Evolutionary conservation across 2,797 vertebrate species (phyloP), one percentile per base, ranked within the genome.

Genomic region (Sebastes hubbsi): DNA sequence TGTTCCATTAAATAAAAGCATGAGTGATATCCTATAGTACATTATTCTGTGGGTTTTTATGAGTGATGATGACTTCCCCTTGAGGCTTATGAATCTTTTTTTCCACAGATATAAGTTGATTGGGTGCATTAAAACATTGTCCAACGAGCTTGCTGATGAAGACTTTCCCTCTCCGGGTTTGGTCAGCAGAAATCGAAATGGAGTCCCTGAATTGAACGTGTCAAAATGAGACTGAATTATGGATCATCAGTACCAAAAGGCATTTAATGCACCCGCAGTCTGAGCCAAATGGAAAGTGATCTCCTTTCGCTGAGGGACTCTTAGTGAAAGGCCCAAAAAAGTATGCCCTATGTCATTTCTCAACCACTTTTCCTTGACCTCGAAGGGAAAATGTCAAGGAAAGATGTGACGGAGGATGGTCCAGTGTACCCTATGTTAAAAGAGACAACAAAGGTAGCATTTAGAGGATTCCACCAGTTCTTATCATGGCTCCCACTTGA

Each of bases 161-260:
- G 87, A 90, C 72, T 78, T 77, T 66, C 71, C 73, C 60, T 7
- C 38, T 73, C 62, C 69, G 63, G 38, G 60, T 87, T 82, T 77
- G 87, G 85, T 93, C 91, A 93, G 91, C 92, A 86, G 72, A 83
- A 90, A 91, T 90, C 72, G 79, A 78, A 87, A 88, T 64, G 69
- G 63, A 61, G 80, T 79, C 68, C 71, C 24, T 78, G 88, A 82
- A 85, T 90, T 75, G 87, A 91, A 91, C 86, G 84, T 88, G 81
- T 89, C 87, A 83, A 92, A 94, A 94, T 92, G 84, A 93, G 91
- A 78, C 81, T 92, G 91, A 92, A 95, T 94, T 93, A 95, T 93
- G 90, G 85, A 93, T 95, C 88, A 81, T 91, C 89, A 87, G 87
- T 72, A 81, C 72, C 77, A 67, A 81, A 83, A 83, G 73, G 90